A percentile compares a stretch with the other conserved stretches of the same genome.
Conservation (phyloP, 35 echinoderm and acorn worm genomes). For the Eucidaris tribuloides region DNA sequence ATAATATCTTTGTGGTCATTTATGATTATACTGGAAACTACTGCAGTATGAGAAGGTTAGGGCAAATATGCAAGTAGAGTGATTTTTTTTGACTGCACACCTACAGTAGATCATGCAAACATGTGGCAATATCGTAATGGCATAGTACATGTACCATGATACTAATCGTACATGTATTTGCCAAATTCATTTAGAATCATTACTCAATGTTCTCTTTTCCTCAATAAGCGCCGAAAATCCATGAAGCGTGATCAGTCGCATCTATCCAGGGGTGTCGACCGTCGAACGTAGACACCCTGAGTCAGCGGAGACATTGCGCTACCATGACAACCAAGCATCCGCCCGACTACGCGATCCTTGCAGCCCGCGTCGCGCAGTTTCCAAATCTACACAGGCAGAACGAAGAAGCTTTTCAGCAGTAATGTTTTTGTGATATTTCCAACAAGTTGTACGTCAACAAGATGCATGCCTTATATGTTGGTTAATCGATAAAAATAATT, state of each 20-base stretch:
- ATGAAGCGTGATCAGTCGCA: constrained; percentile 89
- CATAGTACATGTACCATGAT: background rate
- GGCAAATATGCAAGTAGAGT: background rate
- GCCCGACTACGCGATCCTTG: constrained; percentile 86
- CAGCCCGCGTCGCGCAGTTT: constrained; percentile 90
- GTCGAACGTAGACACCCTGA: constrained; percentile 91
- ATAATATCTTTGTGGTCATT: no score
- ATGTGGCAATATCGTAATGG: background rate
- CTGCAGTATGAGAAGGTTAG: background rate
- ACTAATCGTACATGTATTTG: background rate
- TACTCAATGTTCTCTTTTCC: background rate
- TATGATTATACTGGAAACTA: no score
- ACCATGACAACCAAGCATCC: constrained; percentile 99
- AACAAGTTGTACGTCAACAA: no score
- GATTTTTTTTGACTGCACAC: background rate
- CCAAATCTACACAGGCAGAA: constrained; percentile 98
- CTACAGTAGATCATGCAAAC: background rate
- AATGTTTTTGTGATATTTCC: no score
- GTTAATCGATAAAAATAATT: no score
- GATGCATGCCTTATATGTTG: no score
- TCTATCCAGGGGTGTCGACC: constrained; percentile 94
- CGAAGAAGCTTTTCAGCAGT: constrained; percentile 95
- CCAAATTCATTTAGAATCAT: background rate
- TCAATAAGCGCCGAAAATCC: constrained; percentile 75
- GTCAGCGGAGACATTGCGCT: constrained; percentile 92